phyloP scores from a whole-genome alignment of 92 coral and sea anemone genomes.

The Nematostella vectensis region DNA sequence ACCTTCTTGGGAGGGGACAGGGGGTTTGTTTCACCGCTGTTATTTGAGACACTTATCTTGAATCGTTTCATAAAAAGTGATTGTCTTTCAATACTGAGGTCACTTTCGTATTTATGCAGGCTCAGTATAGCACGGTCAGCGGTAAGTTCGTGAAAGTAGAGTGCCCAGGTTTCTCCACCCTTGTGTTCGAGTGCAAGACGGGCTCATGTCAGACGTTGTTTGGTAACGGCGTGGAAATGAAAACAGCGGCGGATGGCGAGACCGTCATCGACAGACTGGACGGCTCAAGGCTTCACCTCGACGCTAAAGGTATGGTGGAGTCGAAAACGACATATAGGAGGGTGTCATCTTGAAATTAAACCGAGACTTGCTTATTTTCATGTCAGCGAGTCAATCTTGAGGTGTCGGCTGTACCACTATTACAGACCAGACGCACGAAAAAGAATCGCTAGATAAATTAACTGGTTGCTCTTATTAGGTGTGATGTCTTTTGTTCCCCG shows the following conservation, averaged over 20 bases:
- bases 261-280: slow-evolving; percentile 62
- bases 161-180: slow-evolving; percentile 83
- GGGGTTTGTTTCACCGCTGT: too few relatives aligned
- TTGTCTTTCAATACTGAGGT: too few relatives aligned
- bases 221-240: slow-evolving; percentile 77
- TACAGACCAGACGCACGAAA: too few relatives aligned
- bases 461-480: slow-evolving; percentile 12
- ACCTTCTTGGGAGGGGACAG: too few relatives aligned
- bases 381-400: too few relatives aligned
- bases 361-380: too few relatives aligned
- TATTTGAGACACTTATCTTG: too few relatives aligned
- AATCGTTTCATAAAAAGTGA: too few relatives aligned
- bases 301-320: slow-evolving; percentile 55
- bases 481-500: slow-evolving; percentile 48
- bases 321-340: too few relatives aligned
- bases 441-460: background rate
- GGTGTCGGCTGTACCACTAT: too few relatives aligned
- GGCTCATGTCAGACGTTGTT: slow-evolving; percentile 83
- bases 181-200: slow-evolving; percentile 54
- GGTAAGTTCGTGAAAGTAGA: slow-evolving; percentile 86
- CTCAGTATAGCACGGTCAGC: slow-evolving; percentile 40
- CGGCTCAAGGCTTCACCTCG: slow-evolving; percentile 60
- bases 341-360: too few relatives aligned
- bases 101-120: too few relatives aligned
- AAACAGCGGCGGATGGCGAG: slow-evolving; percentile 78